phyloP scores from a whole-genome alignment of 2,797 vertebrate genomes.

The Pangasius mekongensis region DNA sequence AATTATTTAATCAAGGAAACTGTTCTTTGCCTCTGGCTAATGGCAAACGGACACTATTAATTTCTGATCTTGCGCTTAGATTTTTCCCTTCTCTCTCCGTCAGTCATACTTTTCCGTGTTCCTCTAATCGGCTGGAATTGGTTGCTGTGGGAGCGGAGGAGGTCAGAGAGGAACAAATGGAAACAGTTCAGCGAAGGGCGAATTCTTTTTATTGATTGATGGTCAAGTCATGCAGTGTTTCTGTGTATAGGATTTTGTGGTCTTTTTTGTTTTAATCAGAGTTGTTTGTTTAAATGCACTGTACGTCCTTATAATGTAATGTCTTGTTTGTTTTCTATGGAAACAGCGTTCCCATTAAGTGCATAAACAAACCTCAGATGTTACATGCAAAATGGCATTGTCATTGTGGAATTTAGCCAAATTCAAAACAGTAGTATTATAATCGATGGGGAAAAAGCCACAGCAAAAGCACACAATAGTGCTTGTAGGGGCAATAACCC shows the following conservation, averaged over 20 bases:
- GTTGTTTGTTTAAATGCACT: neutral
- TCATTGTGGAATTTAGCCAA: neutral
- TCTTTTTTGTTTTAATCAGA: neutral
- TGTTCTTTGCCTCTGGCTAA: conserved; percentile 45
- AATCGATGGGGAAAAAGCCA: neutral
- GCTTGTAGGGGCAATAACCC: neutral
- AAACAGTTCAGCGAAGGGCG: conserved; percentile 3
- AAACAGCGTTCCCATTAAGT: neutral
- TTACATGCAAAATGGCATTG: neutral
- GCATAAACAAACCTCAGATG: conserved; percentile 12
- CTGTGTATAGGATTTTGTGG: neutral
- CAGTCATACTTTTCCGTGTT: conserved; percentile 20
- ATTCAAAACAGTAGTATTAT: neutral
- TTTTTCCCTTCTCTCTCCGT: neutral
- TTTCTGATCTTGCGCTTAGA: conserved; percentile 47
- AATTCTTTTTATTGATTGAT: conserved; percentile 3
- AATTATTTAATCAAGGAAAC: conserved; percentile 62
- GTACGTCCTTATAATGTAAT: neutral
- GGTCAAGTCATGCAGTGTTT: neutral
- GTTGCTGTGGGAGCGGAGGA: conserved; percentile 7
- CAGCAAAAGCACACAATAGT: neutral
- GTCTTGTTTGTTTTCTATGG: neutral
- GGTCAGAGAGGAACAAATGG: conserved; percentile 6
- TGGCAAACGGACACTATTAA: conserved; percentile 54
- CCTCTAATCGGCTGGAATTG: conserved; percentile 27